Percentiles rank a stretch among this genome's conserved stretches.
Evolutionary conservation across 2,888 invertebrate genomes (phyloP).

Genomic region (Phytoseiulus persimilis): DNA sequence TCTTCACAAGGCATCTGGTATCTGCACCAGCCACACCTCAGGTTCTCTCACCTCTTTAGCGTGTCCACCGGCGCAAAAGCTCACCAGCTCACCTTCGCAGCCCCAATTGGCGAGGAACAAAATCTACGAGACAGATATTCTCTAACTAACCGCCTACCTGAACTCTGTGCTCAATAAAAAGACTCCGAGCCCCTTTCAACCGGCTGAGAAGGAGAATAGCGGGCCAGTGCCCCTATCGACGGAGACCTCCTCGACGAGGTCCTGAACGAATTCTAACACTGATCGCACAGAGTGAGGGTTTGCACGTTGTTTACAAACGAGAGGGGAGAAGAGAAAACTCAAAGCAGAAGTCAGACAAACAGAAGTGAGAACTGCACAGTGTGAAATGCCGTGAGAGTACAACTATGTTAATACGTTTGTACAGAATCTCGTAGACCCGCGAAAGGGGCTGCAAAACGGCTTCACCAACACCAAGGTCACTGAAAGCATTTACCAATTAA

Average conservation of each 20-base stretch:
- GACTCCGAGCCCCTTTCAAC: neutral
- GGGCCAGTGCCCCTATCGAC: neutral
- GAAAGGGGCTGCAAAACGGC: neutral
- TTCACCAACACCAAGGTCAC: neutral
- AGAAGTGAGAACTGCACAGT: neutral
- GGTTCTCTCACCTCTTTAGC: constrained; percentile 61
- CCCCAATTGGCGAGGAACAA: constrained; percentile 43
- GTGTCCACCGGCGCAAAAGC: constrained; percentile 40
- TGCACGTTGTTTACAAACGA: neutral
- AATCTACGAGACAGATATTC: constrained; percentile 80
- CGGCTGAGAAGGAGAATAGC: neutral
- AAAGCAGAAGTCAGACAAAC: neutral
- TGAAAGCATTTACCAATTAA: neutral
- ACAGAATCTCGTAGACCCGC: neutral
- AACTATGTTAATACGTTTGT: neutral
- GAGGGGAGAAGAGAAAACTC: neutral
- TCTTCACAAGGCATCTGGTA: constrained; percentile 62
- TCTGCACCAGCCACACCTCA: constrained; percentile 50
- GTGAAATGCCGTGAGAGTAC: neutral
- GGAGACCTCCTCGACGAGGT: neutral
- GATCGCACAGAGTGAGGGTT: neutral
- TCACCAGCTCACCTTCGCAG: constrained; percentile 30
- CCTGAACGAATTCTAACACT: neutral
- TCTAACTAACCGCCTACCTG: constrained; percentile 53
- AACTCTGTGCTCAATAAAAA: constrained; percentile 34